Percentiles rank a stretch among this genome's conserved stretches.
Evolutionary conservation across 2,113 vertebrate genomes (phyloP).

Genomic region (Cochlearius cochlearius): DNA sequence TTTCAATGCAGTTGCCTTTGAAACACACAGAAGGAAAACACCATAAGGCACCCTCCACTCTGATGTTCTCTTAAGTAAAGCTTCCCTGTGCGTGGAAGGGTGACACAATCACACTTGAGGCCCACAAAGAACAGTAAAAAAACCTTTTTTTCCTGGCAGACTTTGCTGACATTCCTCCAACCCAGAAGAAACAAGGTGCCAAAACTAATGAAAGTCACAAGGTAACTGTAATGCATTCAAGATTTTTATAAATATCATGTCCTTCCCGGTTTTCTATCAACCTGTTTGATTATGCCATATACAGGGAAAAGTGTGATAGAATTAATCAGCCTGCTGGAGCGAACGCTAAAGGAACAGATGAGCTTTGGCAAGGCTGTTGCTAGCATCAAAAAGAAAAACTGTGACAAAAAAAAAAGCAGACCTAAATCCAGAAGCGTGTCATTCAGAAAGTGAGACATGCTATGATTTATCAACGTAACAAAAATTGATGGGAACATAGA

Average conservation of each 20-base stretch:
- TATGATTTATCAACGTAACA: constrained; percentile 31
- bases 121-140: neutral
- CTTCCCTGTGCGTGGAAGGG: neutral
- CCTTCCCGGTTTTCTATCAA: neutral
- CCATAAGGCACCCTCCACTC: constrained; percentile 6
- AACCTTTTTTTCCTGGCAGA: neutral
- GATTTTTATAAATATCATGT: neutral
- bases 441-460: constrained; percentile 38
- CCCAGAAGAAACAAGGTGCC: neutral
- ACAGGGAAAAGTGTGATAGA: neutral
- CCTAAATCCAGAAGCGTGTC: constrained; percentile 26
- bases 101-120: neutral
- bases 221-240: neutral
- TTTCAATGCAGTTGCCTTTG: neutral
- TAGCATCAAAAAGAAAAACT: neutral
- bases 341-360: neutral
- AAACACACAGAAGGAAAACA: constrained; percentile 18
- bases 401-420: constrained; percentile 1
- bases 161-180: neutral
- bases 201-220: neutral
- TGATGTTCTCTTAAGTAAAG: neutral
- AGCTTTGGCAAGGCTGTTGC: constrained; percentile 45
- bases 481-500: constrained; percentile 1
- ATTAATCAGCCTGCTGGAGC: constrained; percentile 45
- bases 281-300: neutral